phyloP scores from a whole-genome alignment of 2,113 vertebrate species.

The Carlito syrichta region DNA sequence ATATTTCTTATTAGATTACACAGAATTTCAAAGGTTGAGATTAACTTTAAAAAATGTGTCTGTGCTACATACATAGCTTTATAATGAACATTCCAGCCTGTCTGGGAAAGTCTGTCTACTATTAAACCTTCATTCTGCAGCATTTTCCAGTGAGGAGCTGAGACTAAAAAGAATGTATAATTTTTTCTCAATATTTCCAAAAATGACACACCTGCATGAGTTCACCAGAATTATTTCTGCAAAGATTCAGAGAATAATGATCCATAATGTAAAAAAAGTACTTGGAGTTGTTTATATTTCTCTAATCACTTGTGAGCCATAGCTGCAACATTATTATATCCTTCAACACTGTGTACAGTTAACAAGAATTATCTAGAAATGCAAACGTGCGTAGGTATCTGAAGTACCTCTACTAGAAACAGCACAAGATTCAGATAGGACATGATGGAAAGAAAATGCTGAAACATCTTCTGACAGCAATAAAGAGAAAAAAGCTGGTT shows the following conservation, averaged over 20 bases:
- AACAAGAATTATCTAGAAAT: conserved; percentile 8
- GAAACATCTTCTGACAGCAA: background rate
- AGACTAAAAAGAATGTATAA: conserved; percentile 3
- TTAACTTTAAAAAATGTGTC: conserved; percentile 1
- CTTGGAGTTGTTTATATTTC: background rate
- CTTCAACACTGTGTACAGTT: background rate
- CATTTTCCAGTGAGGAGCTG: background rate
- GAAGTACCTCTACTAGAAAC: background rate
- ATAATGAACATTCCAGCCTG: background rate
- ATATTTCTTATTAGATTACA: background rate
- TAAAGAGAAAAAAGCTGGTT: background rate
- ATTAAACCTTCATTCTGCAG: background rate
- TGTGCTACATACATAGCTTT: background rate
- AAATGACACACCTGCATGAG: background rate
- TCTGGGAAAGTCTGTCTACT: background rate
- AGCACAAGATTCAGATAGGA: background rate
- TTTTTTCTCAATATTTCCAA: background rate
- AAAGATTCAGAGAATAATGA: background rate
- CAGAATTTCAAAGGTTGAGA: background rate
- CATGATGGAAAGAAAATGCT: background rate
- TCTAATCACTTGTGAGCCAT: background rate
- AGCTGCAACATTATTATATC: background rate
- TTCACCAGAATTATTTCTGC: background rate
- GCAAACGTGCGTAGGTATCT: background rate
- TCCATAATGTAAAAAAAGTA: background rate